phyloP scores from a whole-genome alignment of 2,888 invertebrate species.

The Electrophaes corylata region DNA sequence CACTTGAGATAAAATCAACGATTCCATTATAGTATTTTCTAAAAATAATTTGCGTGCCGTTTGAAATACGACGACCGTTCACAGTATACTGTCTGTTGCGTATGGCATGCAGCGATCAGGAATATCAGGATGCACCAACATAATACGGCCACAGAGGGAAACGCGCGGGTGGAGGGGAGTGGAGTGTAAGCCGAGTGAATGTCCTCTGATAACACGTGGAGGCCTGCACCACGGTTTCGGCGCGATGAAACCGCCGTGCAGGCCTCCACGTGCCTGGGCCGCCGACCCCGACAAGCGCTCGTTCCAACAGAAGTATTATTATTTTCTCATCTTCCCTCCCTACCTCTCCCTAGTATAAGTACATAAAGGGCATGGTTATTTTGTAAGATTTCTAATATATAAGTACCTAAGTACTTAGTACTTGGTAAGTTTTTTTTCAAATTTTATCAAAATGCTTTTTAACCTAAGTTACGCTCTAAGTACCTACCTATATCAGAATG shows the following conservation, averaged over 20 bases:
- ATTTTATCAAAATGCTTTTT: too few relatives aligned
- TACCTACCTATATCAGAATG: too few relatives aligned
- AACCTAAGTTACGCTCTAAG: too few relatives aligned
- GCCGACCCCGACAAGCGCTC: slow-evolving; percentile 62
- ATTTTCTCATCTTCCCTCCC: background rate
- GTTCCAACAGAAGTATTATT: slow-evolving; percentile 8
- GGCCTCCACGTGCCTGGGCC: slow-evolving; percentile 81
- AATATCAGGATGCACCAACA: slow-evolving; percentile 78
- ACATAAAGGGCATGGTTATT: background rate
- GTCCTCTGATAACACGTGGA: slow-evolving; percentile 77
- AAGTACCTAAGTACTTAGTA: too few relatives aligned
- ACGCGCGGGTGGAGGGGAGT: slow-evolving; percentile 55
- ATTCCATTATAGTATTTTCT: slow-evolving; percentile 52
- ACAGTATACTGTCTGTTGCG: slow-evolving; percentile 75
- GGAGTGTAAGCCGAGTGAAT: slow-evolving; percentile 64
- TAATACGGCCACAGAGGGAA: slow-evolving; percentile 63
- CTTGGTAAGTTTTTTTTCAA: too few relatives aligned
- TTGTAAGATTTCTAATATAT: background rate
- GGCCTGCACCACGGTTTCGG: slow-evolving; percentile 76
- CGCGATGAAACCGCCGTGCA: slow-evolving; percentile 70
- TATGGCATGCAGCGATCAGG: slow-evolving; percentile 76
- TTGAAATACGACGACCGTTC: slow-evolving; percentile 64
- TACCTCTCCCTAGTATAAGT: background rate
- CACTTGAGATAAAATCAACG: slow-evolving; percentile 53
- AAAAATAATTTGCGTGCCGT: slow-evolving; percentile 41